Percentiles rank a stretch among this genome's conserved stretches.
Conservation (phyloP, 2,797 vertebrate genomes). For the Synaphobranchus kaupii region DNA sequence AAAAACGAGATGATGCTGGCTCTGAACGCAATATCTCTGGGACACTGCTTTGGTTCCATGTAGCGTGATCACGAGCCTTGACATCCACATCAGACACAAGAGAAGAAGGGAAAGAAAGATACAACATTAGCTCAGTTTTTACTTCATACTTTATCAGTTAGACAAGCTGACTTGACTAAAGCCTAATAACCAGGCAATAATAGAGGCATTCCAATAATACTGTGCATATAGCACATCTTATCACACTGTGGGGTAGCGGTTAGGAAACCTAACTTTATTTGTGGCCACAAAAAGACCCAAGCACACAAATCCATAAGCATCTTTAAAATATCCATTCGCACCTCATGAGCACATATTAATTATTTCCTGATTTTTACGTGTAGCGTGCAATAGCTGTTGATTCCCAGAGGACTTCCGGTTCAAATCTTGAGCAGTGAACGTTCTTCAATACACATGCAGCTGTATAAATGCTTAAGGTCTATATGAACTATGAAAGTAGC, state of each 20-base stretch:
- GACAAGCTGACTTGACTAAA: not conserved
- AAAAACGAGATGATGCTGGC: too few species aligned
- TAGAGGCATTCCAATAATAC: not conserved
- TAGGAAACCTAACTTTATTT: not conserved
- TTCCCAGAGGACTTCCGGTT: not conserved
- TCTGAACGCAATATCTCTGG: not conserved
- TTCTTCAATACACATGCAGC: not conserved
- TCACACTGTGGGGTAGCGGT: not conserved
- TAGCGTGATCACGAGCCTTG: not conserved
- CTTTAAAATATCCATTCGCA: not conserved
- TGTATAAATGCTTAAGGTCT: not conserved
- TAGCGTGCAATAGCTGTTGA: not conserved
- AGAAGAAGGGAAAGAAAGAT: not conserved
- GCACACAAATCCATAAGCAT: not conserved
- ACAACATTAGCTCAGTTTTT: not conserved
- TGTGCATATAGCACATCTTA: not conserved
- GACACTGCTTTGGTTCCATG: not conserved
- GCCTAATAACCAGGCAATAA: not conserved
- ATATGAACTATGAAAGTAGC: not conserved
- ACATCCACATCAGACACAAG: not conserved
- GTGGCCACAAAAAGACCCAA: not conserved
- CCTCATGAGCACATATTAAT: not conserved
- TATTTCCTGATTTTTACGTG: not conserved
- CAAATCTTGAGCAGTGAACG: not conserved
- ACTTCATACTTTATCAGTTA: not conserved